Base-by-base conservation (phyloP, 2,113 vertebrate species). In the Australoheros scitulus region DNA sequence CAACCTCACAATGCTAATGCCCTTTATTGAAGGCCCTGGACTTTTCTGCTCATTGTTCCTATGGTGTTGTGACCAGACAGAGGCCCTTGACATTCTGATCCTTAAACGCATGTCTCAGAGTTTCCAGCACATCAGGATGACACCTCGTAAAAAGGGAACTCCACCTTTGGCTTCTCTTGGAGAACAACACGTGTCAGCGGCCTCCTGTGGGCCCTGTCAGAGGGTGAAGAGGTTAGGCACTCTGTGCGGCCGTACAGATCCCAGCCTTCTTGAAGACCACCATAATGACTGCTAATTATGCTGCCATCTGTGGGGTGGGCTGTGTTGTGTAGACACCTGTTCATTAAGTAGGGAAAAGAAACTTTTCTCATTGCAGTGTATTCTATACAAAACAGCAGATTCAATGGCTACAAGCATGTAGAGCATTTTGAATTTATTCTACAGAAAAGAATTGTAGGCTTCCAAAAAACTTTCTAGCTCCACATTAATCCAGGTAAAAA, bases 291-390 rank as follows among this genome's bases (percentile, higher is more conserved):
- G 92, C 94, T 95, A 95, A 96, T 95, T 96, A 95, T 92, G 80
- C 90, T 82, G 89, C 93, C 94, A 95, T 95, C 94, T 95, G 94
- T 87, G 90, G 92, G 93, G 92, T 94, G 91, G 93, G 88, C 92
- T 94, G 93, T 95, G 95, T 94, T 95, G 91, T 95, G 93, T 94
- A 94, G 94, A 95, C 94, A 95, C 95, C 95, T 95, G 93, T 95
- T 95, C 93, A 94, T 95, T 95, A 95, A 92, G 86, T 64, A 41
- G 81, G 72, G 81, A 83, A 92, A 90, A 92, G 87, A 93, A 92
- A 94, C 82, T 88, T 94, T 95, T 87, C 85, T 58, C 38, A 88
- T 58, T 81, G 50, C 61, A 26, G 47, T 34, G 38, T 10, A 79
- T 86, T 82, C 79, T 79, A 58, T 52, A 84, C 41, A 83, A 78